Evolutionary conservation across 2,888 invertebrate species (phyloP).

Genomic region (Serripes groenlandicus): DNA sequence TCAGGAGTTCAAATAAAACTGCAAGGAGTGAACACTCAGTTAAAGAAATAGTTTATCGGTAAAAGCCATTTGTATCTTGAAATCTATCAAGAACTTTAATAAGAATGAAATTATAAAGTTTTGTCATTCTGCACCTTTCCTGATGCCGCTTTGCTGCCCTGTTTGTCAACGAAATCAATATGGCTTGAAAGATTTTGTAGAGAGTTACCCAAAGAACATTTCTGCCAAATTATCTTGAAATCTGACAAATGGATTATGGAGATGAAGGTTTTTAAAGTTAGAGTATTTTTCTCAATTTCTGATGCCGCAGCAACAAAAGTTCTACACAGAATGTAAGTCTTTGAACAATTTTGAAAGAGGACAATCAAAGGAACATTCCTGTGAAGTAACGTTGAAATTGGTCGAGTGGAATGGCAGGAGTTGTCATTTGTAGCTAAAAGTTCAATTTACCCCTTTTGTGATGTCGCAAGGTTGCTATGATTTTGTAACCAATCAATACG

Average conservation of each 20-base stretch:
- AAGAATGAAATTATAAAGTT: too few relatives aligned
- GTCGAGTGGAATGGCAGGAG: neutral
- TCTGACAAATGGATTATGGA: neutral
- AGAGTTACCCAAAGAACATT: neutral
- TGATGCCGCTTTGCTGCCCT: too few relatives aligned
- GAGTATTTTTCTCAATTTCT: neutral
- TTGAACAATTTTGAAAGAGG: neutral
- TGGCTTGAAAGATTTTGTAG: neutral
- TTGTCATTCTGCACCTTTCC: too few relatives aligned
- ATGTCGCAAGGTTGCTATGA: too few relatives aligned
- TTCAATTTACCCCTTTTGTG: too few relatives aligned
- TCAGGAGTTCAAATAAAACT: too few relatives aligned
- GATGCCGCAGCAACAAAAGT: neutral
- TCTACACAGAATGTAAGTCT: neutral
- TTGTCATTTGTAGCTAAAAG: neutral
- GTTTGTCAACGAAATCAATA: neutral
- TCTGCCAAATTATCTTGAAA: neutral
- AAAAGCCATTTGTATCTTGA: too few relatives aligned
- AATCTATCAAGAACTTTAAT: too few relatives aligned
- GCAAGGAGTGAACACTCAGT: too few relatives aligned
- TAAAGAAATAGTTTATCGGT: too few relatives aligned
- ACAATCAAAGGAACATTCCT: neutral
- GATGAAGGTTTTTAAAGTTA: neutral
- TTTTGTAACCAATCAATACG: too few relatives aligned
- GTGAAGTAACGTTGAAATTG: neutral